Evolutionary conservation across 2,797 vertebrate species (phyloP), one percentile per base, ranked within the genome.

Genomic region (Epinephelus awoara): DNA sequence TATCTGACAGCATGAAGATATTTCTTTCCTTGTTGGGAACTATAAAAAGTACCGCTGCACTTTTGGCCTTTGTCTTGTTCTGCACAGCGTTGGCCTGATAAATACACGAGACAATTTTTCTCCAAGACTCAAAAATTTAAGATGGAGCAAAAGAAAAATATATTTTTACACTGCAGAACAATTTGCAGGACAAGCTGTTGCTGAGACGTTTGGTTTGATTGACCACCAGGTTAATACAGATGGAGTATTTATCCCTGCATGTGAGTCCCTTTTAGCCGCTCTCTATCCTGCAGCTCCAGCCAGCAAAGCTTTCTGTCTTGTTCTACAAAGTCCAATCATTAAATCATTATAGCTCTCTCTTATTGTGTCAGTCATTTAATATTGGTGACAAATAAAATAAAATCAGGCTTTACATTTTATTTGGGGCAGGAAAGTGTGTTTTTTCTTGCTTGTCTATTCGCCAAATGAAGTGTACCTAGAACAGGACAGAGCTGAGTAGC

Each of bases 401-500:
- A 65, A 67, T 56, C 18, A 14, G 3, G 6, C 6, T 69, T 54
- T 29, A 40, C 0, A 3, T 40, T 64, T 46, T 3, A 15, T 68
- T 75, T 80, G 65, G 12, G 1, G 42, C 13, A 12, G 38, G 9
- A 54, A 14, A 29, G 7, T 56, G 6, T 40, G n/a, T 70, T 79
- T 9, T 10, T 65, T 75, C 29, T n/a, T 34, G 29, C 51, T 54
- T 51, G 7, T 63, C 44, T 62, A 17, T 44, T 54, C 1, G 11
- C 34, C 34, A 66, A 66, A 75, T 50, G 5, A 23, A 80, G 72
- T 55, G 46, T 40, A 64, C 62, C 5, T 68, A 5, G 47, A 58
- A 50, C 44, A 25, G 70, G 64, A 46, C 55, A 38, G 49, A 50
- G 66, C 63, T 23, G 62, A 77, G 82, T 63, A 70, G 71, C 70